Base-by-base conservation (phyloP, 2,113 vertebrate species). In the Crotalus helleri region DNA sequence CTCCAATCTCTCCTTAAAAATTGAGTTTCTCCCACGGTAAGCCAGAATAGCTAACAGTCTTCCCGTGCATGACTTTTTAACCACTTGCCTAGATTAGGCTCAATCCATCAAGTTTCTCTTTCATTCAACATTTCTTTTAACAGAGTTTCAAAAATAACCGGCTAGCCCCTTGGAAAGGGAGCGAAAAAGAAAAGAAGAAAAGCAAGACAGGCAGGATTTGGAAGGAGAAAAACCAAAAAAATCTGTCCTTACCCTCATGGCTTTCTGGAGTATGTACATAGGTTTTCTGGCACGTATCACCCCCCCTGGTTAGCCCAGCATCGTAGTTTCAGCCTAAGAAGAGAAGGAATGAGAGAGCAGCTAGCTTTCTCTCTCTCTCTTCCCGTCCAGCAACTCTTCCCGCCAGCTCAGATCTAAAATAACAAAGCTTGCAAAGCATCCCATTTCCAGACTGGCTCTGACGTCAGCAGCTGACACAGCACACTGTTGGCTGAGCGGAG, bases 191-290 rank as follows among this genome's bases (percentile, higher is more conserved):
- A 44, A 39, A 26, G 19, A 33, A n/a, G 7, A 0, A 15, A 15
- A 10, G 39, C 23, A 44, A 53, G 49, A 6, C 9, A 33, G 26
- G 19, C 10, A 81, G 21, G 9, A 23, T 57, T 21, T 13, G 6
- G 17, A 64, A 24, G 7, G 23, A 44, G 19, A 58, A 58, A 15
- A 49, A 49, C 46, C 26, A 44, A 13, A 46, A 49, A 49, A 49
- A 49, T 49, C 7, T 86, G 23, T 21, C 5, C 95, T 95, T 95
- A 96, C 96, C 96, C 96, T 95, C 96, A 96, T 96, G 51, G 94
- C 95, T 93, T 94, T 92, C 92, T 93, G 94, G 54, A 91, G 5
- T 92, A 94, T 90, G 94, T 88, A 88, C 94, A 94, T 93, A 92
- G 61, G 94, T 33, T 54, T 59, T 24, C 23, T 11, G 81, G 44